These are phyloP conservation scores for Vespertilio murinus DNA, from an alignment of 2,797 vertebrate species.

Conservation along the genomic window DNA sequence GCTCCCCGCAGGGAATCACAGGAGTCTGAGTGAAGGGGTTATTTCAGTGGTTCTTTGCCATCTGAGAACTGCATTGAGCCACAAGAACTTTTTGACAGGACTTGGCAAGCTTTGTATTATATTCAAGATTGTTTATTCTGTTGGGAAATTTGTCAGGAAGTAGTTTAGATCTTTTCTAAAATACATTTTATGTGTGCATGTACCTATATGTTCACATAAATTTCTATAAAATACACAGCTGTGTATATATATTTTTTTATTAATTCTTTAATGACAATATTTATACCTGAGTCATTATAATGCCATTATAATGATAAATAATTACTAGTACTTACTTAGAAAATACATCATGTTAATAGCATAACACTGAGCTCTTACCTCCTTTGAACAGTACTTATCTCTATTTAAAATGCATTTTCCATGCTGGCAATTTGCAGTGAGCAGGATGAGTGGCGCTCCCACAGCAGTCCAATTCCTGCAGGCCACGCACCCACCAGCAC, in stretches of 20 bases:
- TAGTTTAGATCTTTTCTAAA: conserved; percentile 50
- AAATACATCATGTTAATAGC: not conserved
- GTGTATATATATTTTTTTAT: not conserved
- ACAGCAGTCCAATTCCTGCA: too few relatives aligned
- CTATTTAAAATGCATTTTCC: conserved; percentile 12
- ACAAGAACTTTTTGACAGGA: conserved; percentile 71
- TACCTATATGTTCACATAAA: not conserved
- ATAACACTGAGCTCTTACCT: not conserved
- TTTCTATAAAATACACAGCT: not conserved
- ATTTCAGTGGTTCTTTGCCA: conserved; percentile 56
- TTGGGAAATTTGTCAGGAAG: conserved; percentile 64
- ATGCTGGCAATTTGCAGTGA: not conserved
- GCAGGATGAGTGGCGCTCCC: too few relatives aligned
- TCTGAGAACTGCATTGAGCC: conserved; percentile 13
- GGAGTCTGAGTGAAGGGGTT: conserved; percentile 62
- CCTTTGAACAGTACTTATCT: not conserved
- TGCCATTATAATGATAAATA: not conserved
- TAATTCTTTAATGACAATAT: conserved; percentile 4
- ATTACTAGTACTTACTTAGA: not conserved
- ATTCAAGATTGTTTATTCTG: conserved; percentile 65
- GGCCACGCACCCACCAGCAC: too few relatives aligned
- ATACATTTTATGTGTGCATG: not conserved
- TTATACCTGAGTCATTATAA: not conserved
- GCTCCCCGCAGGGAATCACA: conserved; percentile 61
- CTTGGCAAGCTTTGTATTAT: conserved; percentile 69